Conservation (phyloP, 2,113 vertebrate species). For the Pungitius pungitius region DNA sequence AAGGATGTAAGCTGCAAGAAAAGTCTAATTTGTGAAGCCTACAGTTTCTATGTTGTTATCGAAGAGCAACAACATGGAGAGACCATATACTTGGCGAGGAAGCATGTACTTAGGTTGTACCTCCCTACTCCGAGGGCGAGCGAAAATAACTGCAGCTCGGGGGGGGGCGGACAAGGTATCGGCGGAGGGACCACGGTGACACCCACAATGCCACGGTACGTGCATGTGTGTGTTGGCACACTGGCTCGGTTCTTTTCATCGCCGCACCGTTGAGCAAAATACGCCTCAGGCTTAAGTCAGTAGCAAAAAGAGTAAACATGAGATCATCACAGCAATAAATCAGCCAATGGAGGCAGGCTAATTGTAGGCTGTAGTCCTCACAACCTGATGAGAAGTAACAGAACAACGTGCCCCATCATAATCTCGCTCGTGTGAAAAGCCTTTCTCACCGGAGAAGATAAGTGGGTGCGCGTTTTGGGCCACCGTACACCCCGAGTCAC, state of each 20-base stretch:
- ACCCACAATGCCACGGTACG: slow-evolving; percentile 56
- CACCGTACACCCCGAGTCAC: slow-evolving; percentile 61
- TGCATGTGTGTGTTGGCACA: slow-evolving; percentile 14
- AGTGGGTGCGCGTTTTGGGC: slow-evolving; percentile 14
- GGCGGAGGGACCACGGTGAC: slow-evolving; percentile 61
- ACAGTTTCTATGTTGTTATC: slow-evolving; percentile 7
- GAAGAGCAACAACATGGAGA: slow-evolving; percentile 1
- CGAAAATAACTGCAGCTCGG: slow-evolving; percentile 68
- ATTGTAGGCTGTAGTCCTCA: slow-evolving; percentile 23
- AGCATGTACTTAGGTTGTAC: slow-evolving; percentile 38
- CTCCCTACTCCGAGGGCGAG: slow-evolving; percentile 51
- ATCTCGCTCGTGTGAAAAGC: slow-evolving; percentile 12
- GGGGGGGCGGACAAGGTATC: slow-evolving; percentile 59
- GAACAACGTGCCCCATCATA: slow-evolving; percentile 8
- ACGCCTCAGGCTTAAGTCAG: slow-evolving; percentile 39
- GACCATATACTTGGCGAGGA: slow-evolving; percentile 32
- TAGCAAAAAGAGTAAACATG: slow-evolving; percentile 51
- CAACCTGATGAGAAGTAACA: neutral
- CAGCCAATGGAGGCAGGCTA: slow-evolving; percentile 11
- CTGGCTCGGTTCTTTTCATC: slow-evolving; percentile 15
- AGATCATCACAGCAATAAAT: slow-evolving; percentile 34
- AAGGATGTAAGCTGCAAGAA: slow-evolving; percentile 11
- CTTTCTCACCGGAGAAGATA: slow-evolving; percentile 17
- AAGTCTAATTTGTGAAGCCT: neutral
- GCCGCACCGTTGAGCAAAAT: slow-evolving; percentile 34